A percentile compares a stretch with the other conserved stretches of the same genome.
These are phyloP conservation scores for Steinernema hermaphroditum DNA, from an alignment of 2,888 invertebrate genomes.

Conservation along the genomic window DNA sequence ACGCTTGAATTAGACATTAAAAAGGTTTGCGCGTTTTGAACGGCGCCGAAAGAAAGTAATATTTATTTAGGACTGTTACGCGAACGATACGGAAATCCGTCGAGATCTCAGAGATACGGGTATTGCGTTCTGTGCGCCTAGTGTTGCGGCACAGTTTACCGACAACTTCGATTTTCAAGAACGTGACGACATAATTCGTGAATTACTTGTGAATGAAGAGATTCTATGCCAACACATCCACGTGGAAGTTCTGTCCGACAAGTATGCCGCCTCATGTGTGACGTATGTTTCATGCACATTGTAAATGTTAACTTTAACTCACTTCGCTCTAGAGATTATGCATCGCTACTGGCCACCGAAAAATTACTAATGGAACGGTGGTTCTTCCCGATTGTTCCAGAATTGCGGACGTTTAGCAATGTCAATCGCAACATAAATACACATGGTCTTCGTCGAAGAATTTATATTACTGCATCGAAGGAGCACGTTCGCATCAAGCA, in stretches of 20 bases:
- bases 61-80: conserved; percentile 43
- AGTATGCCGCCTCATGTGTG: conserved; percentile 44
- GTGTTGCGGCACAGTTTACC: conserved; percentile 54
- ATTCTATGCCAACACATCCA: conserved; percentile 55
- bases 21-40: conserved; percentile 32
- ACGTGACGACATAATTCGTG: conserved; percentile 57
- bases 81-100: conserved; percentile 47
- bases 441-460: background rate
- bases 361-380: conserved; percentile 47
- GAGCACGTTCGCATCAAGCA: background rate
- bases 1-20: conserved; percentile 41
- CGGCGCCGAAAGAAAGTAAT: background rate
- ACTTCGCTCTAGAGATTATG: conserved; percentile 37
- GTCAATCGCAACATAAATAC: background rate
- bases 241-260: conserved; percentile 50
- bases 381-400: conserved; percentile 50
- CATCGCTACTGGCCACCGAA: conserved; percentile 42
- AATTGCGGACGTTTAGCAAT: conserved; percentile 2
- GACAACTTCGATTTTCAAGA: conserved; percentile 62
- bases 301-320: conserved; percentile 11
- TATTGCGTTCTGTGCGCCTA: conserved; percentile 53
- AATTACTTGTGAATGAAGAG: conserved; percentile 60
- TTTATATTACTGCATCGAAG: background rate
- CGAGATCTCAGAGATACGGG: conserved; percentile 53
- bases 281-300: conserved; percentile 37